Base-by-base conservation (phyloP, 2,113 vertebrate genomes). In the Pholis gunnellus region DNA sequence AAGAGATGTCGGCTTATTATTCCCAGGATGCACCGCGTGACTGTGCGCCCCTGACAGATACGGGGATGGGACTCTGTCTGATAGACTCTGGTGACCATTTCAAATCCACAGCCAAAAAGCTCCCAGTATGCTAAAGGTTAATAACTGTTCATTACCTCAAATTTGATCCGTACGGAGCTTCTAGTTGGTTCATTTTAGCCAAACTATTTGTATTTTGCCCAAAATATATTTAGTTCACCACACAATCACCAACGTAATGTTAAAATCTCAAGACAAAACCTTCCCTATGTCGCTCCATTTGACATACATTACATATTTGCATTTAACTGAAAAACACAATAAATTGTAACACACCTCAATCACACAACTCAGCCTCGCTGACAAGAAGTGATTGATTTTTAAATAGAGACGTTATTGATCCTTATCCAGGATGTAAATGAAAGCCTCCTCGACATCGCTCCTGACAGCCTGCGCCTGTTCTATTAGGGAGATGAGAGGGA, bases 401-500 rank as follows among this genome's bases (percentile, higher is more conserved):
- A 88, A 91, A 87, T 78, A 69, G 81, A 75, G 69, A 74, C 1
- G 31, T 91, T 88, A 90, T 92, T 89, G 93, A 94, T 92, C 86
- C 86, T 90, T 83, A 89, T 89, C 80, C 68, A 15, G 81, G 77
- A 89, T 89, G 82, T 86, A 90, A 90, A 94, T 90, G 86, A 92
- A 91, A 82, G 83, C 75, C 87, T 91, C 85, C 81, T 84, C 63
- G 27, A 78, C 88, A 83, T 81, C 4, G 14, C 78, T 76, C 44
- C 72, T 66, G 87, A 88, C 85, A 89, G 76, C 70, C 52, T 48
- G 65, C 7, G 9, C 70, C 3, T 18, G 29, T 83, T 88, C 76
- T 90, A 88, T 93, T 91, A 94, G 86, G 84, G 76, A 91, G 88
- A 93, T 91, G 93, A 93, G 89, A 89, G 79, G 36, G 64, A 88